Percentiles rank a stretch among this genome's conserved stretches.
Evolutionary conservation across 30 jellyfish, hydroid and myxozoan species (phyloP).

Genomic region (Turritopsis rubra): DNA sequence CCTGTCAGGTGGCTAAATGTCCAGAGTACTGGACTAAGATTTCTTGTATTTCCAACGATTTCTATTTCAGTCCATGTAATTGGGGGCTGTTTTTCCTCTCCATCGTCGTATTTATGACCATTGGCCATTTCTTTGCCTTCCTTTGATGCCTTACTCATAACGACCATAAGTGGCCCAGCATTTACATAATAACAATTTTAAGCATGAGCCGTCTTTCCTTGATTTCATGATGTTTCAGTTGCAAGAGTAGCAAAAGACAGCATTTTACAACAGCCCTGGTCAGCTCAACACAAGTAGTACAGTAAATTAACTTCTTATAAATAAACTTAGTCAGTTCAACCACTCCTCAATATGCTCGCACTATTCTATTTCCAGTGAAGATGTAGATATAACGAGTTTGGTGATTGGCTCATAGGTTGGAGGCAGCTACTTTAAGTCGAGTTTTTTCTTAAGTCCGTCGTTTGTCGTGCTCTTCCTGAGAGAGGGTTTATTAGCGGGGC

Average conservation of each 20-base stretch:
- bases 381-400: not conserved
- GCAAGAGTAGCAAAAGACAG: slow-evolving; percentile 1
- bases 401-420: not conserved
- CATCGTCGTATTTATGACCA: slow-evolving; percentile 49
- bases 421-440: not conserved
- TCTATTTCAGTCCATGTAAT: slow-evolving; percentile 74
- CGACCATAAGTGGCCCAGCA: slow-evolving; percentile 32
- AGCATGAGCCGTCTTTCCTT: slow-evolving; percentile 1
- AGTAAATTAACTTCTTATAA: not conserved
- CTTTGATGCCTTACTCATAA: slow-evolving; percentile 61
- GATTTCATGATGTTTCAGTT: slow-evolving; percentile 1
- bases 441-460: too few species aligned
- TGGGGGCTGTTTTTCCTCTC: slow-evolving; percentile 52
- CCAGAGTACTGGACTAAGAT: slow-evolving; percentile 91
- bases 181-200: not conserved
- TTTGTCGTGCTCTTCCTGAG: too few species aligned
- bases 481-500: too few species aligned
- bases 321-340: not conserved
- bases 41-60: slow-evolving; percentile 78
- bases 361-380: not conserved
- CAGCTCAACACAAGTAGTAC: not conserved
- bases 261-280: not conserved
- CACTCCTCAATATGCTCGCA: not conserved
- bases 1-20: slow-evolving; percentile 73
- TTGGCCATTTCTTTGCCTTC: slow-evolving; percentile 55